Conservation (phyloP, 2,888 invertebrate species). For the Polydrusus tereticollis region DNA sequence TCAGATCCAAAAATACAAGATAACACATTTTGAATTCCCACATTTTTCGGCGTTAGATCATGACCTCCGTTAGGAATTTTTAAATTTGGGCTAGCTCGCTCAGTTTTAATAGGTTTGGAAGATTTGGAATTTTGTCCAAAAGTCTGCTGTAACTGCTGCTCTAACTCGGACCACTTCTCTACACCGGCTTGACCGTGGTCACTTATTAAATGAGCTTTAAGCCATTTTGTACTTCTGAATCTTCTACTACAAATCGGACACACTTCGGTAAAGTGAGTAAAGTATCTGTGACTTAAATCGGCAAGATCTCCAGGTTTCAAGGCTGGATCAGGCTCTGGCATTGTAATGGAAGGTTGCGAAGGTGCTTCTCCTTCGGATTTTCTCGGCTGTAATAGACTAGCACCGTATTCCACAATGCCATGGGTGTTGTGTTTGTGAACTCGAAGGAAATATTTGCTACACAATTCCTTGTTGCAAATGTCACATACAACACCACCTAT, state of each 20-base stretch:
- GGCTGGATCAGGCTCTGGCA: slow-evolving; percentile 65
- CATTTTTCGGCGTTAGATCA: slow-evolving; percentile 58
- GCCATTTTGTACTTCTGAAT: slow-evolving; percentile 89
- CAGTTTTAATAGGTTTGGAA: slow-evolving; percentile 55
- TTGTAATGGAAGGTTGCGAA: slow-evolving; percentile 36
- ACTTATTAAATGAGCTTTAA: slow-evolving; percentile 87
- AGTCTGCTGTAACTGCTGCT: slow-evolving; percentile 67
- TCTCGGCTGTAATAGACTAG: slow-evolving; percentile 66
- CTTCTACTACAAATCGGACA: slow-evolving; percentile 89
- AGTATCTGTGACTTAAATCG: slow-evolving; percentile 74
- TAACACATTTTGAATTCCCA: slow-evolving; percentile 69
- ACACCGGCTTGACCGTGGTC: slow-evolving; percentile 83
- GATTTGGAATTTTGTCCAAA: slow-evolving; percentile 46
- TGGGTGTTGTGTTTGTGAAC: slow-evolving; percentile 99
- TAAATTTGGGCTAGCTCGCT: slow-evolving; percentile 68
- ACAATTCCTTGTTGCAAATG: slow-evolving; percentile 97
- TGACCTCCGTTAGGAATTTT: slow-evolving; percentile 72
- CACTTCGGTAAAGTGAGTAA: slow-evolving; percentile 79
- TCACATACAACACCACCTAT: slow-evolving; percentile 96
- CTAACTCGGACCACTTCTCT: slow-evolving; percentile 74
- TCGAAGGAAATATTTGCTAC: slow-evolving; percentile 96
- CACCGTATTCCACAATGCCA: slow-evolving; percentile 90
- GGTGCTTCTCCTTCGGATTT: slow-evolving; percentile 62
- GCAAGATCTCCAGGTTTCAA: slow-evolving; percentile 71
- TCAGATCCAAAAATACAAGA: slow-evolving; percentile 70